Conservation (phyloP, 2,797 vertebrate genomes). For the Momotus momota region DNA sequence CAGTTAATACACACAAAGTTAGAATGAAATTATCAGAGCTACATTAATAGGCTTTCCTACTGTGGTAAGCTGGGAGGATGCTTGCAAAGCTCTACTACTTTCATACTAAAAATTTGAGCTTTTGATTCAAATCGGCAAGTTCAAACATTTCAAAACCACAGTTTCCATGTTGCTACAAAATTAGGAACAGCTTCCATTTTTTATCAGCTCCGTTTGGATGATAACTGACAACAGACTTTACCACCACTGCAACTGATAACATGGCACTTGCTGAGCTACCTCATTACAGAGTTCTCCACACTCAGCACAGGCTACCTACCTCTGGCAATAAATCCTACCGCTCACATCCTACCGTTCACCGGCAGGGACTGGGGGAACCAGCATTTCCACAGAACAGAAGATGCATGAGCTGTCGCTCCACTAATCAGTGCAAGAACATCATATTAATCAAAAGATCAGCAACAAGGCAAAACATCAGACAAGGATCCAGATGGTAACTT, state of each 20-base stretch:
- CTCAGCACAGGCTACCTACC: neutral
- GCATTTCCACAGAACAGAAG: constrained; percentile 31
- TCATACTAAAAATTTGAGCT: neutral
- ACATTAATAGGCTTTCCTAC: neutral
- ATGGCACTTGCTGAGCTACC: neutral
- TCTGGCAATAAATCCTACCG: constrained; percentile 21
- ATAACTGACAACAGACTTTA: neutral
- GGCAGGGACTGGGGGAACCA: neutral
- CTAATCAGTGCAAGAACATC: constrained; percentile 24
- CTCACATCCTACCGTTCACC: constrained; percentile 7
- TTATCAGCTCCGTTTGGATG: neutral
- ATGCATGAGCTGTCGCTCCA: constrained; percentile 56
- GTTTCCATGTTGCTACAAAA: neutral
- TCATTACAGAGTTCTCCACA: constrained; percentile 28
- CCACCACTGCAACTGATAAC: neutral
- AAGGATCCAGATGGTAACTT: constrained; percentile 6
- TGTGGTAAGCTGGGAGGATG: neutral
- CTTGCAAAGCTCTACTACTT: neutral
- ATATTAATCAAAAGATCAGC: constrained; percentile 49
- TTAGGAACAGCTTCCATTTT: neutral
- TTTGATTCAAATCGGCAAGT: neutral
- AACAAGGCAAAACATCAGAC: neutral
- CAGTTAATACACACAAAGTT: neutral
- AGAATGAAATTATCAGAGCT: neutral
- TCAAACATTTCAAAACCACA: neutral